Evolutionary conservation across 1,140 invertebrate species (phyloP), one percentile per base, ranked within the genome.

Genomic region (Mizuhopecten yessoensis): DNA sequence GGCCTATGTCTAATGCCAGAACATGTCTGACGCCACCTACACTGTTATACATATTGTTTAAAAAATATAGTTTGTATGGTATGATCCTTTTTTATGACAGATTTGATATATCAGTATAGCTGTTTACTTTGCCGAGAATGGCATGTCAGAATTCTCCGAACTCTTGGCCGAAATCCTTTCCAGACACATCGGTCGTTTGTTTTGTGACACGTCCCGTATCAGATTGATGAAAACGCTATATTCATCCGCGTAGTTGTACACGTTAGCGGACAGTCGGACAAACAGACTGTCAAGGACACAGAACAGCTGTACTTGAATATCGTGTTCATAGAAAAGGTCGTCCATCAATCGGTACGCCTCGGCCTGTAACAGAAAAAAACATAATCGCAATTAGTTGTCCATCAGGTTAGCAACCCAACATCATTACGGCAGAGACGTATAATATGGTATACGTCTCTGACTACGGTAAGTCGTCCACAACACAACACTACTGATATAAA

Each of bases 101-200:
- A n/a, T n/a, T n/a, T n/a, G n/a, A n/a, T n/a, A n/a, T n/a, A n/a
- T n/a, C n/a, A n/a, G n/a, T 0, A 75, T 17, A n/a, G n/a, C 29
- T 75, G n/a, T 29, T 75, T 29, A 75, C 17, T 75, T 75, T 3
- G n/a, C 57, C 20, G 57, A 75, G n/a, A 75, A 75, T 29, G 57
- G 57, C 57, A 75, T 75, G 11, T n/a, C 57, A 0, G 57, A 75
- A 75, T 29, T n/a, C n/a, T n/a, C 57, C 5, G 57, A 3, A 75
- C 9, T 75, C 57, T 75, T 75, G n/a, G 1, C n/a, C 1, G 57
- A 75, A 7, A 29, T 75, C n/a, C 57, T 75, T 1, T 75, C 29
- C 57, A 75, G 57, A 29, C 57, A 75, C 57, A 75, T n/a, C 17
- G 57, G 57, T 29, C 57, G 57, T n/a, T 75, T 75, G 57, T 75